These are phyloP conservation scores for Nesidiocoris tenuis DNA, from an alignment of 2,888 invertebrate genomes.

Conservation along the genomic window DNA sequence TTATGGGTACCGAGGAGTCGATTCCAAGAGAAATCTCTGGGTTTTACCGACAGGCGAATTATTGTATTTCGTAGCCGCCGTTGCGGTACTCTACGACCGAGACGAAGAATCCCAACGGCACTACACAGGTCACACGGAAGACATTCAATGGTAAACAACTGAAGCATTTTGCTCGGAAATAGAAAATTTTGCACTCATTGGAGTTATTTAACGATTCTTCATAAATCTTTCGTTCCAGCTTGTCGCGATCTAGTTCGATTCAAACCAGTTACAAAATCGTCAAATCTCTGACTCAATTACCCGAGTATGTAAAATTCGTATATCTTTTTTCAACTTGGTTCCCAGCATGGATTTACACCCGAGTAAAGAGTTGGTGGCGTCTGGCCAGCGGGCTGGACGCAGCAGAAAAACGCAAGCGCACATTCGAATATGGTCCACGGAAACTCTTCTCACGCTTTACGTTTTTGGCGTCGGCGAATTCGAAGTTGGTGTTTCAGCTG, in stretches of 20 bases:
- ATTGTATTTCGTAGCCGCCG: constrained; percentile 87
- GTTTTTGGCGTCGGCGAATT: constrained; percentile 90
- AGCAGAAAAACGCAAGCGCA: constrained; percentile 84
- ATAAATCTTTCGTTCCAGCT: no score
- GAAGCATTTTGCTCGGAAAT: not conserved
- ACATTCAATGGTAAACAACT: constrained; percentile 78
- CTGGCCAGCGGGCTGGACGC: constrained; percentile 82
- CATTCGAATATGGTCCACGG: constrained; percentile 89
- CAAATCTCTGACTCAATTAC: no score
- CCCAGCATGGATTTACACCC: constrained; percentile 84
- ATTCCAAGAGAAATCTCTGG: constrained; percentile 86
- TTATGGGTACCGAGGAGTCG: constrained; percentile 91
- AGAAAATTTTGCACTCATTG: no score
- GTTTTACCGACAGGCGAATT: constrained; percentile 91
- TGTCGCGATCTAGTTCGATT: no score
- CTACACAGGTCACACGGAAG: constrained; percentile 88
- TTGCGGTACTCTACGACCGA: constrained; percentile 83
- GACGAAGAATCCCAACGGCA: constrained; percentile 86
- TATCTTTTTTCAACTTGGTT: not conserved
- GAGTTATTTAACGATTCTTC: no score
- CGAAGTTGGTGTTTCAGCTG: constrained; percentile 80
- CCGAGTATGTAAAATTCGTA: no score
- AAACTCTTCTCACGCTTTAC: constrained; percentile 81
- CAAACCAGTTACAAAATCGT: no score
- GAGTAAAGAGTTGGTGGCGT: constrained; percentile 82